phyloP scores from a whole-genome alignment of 2,113 vertebrate species.

The Speoplatyrhinus poulsoni region DNA sequence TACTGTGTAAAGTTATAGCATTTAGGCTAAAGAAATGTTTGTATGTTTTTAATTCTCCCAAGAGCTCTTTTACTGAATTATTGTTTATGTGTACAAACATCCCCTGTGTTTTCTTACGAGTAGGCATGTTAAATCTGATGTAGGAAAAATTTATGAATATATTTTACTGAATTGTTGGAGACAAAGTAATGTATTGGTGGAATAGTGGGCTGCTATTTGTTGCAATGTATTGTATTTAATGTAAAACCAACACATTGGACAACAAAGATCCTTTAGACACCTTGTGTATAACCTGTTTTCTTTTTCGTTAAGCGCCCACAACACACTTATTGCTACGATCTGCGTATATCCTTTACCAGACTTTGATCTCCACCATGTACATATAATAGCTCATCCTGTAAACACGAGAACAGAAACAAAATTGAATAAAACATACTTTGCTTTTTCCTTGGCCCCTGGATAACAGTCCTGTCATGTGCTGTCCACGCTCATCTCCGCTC shows the following conservation, averaged over 20 bases:
- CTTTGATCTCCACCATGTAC: conserved; percentile 55
- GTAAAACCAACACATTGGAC: conserved; percentile 34
- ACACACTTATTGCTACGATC: conserved; percentile 23
- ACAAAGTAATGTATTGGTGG: conserved; percentile 32
- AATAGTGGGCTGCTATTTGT: conserved; percentile 34
- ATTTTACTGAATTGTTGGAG: neutral
- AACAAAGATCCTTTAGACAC: conserved; percentile 30
- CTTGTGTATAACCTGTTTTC: neutral
- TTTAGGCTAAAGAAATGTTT: neutral
- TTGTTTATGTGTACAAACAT: no score
- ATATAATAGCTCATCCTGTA: conserved; percentile 70
- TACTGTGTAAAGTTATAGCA: neutral
- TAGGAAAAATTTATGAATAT: no score
- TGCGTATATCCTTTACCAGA: conserved; percentile 22
- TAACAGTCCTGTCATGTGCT: conserved; percentile 76
- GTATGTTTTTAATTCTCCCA: no score
- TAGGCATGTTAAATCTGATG: conserved; percentile 8
- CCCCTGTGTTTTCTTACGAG: conserved; percentile 2
- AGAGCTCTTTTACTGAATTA: no score
- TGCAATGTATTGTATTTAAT: conserved; percentile 13
- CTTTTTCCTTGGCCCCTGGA: conserved; percentile 62
- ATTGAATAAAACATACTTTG: conserved; percentile 78
- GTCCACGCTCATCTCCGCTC: conserved; percentile 74
- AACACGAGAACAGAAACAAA: conserved; percentile 61
- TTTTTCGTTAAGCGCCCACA: conserved; percentile 26